Evolutionary conservation across 2,797 vertebrate species (phyloP).

Genomic region (Centropyge bicolor): DNA sequence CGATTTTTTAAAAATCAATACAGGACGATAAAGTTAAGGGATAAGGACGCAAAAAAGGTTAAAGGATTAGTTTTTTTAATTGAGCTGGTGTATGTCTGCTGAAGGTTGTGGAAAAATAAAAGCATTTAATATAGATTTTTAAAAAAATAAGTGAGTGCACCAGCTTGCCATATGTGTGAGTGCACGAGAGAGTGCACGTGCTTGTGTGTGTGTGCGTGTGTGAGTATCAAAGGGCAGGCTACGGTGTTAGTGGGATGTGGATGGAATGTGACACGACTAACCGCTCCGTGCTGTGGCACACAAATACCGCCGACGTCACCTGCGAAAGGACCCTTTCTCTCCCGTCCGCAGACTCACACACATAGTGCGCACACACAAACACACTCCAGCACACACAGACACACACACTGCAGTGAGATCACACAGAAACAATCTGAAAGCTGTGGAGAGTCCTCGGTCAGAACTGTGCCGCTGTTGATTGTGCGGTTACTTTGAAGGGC

Average conservation of each 20-base stretch:
- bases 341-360: conserved; percentile 26
- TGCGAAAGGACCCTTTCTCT: conserved; percentile 58
- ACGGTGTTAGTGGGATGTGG: conserved; percentile 48
- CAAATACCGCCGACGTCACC: conserved; percentile 62
- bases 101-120: neutral
- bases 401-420: conserved; percentile 27
- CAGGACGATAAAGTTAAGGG: neutral
- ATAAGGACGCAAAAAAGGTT: neutral
- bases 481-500: conserved; percentile 80
- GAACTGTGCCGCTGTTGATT: conserved; percentile 73
- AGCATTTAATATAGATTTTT: neutral
- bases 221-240: conserved; percentile 50
- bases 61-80: neutral
- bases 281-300: conserved; percentile 53
- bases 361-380: neutral
- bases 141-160: neutral
- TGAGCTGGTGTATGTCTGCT: neutral
- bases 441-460: conserved; percentile 49
- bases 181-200: conserved; percentile 22
- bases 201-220: conserved; percentile 33
- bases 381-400: neutral
- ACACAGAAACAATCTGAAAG: conserved; percentile 48
- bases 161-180: neutral
- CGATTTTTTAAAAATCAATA: neutral
- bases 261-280: conserved; percentile 74